These are phyloP conservation scores for Tridacna gigas DNA, from an alignment of 2,888 invertebrate genomes.

Conservation along the genomic window DNA sequence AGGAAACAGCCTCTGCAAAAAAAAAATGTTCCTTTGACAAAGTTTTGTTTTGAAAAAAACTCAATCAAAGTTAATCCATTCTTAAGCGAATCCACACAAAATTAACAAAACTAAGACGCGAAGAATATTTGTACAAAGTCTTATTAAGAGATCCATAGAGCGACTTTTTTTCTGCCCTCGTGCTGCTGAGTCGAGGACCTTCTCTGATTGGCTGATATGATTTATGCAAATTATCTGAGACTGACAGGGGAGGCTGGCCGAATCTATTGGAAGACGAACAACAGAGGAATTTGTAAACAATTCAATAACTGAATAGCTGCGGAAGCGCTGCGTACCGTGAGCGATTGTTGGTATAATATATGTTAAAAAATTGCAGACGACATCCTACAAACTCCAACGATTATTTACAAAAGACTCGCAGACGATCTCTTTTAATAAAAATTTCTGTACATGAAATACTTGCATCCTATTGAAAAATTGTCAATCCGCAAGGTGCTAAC, in stretches of 20 bases:
- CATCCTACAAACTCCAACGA: background rate
- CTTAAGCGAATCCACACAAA: conserved; percentile 21
- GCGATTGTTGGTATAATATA: conserved; percentile 19
- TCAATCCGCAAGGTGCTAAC: too few relatives aligned
- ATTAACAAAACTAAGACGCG: conserved; percentile 23
- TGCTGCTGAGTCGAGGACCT: background rate
- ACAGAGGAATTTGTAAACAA: conserved; percentile 35
- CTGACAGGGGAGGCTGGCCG: conserved; percentile 3
- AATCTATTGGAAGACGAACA: conserved; percentile 10
- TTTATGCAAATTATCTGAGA: conserved; percentile 24
- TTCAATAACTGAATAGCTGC: conserved; percentile 20
- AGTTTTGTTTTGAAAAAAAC: too few relatives aligned
- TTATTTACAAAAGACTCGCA: too few relatives aligned
- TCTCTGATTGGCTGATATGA: conserved; percentile 1
- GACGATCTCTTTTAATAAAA: too few relatives aligned
- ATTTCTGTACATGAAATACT: too few relatives aligned
- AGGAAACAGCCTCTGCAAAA: too few relatives aligned
- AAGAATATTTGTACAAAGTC: conserved; percentile 11
- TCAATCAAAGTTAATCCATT: conserved; percentile 19
- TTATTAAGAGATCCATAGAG: conserved; percentile 18
- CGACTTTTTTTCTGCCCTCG: background rate
- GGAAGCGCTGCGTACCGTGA: conserved; percentile 7
- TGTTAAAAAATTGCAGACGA: conserved; percentile 13
- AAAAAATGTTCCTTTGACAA: too few relatives aligned
- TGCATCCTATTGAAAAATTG: too few relatives aligned